Evolutionary conservation across 2,888 invertebrate species (phyloP).

Genomic region (Galerucella nymphaeae): DNA sequence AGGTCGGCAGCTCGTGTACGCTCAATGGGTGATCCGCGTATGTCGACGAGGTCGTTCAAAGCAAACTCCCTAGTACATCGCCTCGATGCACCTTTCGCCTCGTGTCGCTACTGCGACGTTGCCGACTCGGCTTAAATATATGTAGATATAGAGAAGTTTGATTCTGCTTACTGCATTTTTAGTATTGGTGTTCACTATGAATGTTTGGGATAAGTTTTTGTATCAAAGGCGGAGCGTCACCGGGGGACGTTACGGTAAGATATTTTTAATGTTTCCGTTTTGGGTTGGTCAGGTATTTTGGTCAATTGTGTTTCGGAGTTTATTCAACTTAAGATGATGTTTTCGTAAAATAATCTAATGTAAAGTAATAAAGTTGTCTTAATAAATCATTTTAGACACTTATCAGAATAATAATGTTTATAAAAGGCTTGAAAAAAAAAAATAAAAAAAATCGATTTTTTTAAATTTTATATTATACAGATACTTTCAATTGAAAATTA

Average conservation of each 20-base stretch:
- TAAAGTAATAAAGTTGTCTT: neutral
- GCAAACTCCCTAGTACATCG: conserved; percentile 67
- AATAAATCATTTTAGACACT: neutral
- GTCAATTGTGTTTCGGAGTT: conserved; percentile 2
- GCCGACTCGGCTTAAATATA: conserved; percentile 33
- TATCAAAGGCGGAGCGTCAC: neutral
- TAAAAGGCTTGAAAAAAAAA: neutral
- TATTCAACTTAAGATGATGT: conserved; percentile 11
- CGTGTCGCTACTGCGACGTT: conserved; percentile 54
- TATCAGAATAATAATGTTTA: too few species aligned
- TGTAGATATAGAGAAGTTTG: conserved; percentile 20
- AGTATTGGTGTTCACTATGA: conserved; percentile 19
- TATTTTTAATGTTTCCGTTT: conserved; percentile 6
- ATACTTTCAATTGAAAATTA: too few species aligned
- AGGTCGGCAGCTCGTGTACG: conserved; percentile 68
- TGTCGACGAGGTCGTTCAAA: conserved; percentile 56
- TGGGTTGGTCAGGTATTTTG: conserved; percentile 18
- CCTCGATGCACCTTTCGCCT: conserved; percentile 66
- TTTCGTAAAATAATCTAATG: neutral
- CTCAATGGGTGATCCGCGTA: conserved; percentile 51
- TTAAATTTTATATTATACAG: too few species aligned
- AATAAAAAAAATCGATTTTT: neutral
- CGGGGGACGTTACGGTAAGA: conserved; percentile 13
- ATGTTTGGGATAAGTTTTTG: conserved; percentile 19
- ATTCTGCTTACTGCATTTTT: conserved; percentile 14